These are phyloP conservation scores for Terebella lapidaria DNA, from an alignment of 2,888 invertebrate species.

Conservation along the genomic window DNA sequence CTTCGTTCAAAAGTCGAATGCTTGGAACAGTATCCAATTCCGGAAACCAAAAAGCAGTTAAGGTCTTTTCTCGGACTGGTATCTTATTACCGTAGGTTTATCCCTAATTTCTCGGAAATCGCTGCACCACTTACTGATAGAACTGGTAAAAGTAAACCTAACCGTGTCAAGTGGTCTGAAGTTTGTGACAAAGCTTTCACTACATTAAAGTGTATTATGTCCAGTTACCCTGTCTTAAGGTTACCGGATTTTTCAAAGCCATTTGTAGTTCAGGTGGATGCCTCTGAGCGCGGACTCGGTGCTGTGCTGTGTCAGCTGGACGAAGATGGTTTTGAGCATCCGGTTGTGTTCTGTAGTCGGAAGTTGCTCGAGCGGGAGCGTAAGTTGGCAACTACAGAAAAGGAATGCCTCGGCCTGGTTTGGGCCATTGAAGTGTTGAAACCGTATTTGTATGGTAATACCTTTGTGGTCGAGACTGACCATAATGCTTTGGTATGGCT, in stretches of 20 bases:
- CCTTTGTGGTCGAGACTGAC: neutral
- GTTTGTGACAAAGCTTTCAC: neutral
- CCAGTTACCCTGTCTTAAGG: neutral
- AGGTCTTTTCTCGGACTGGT: neutral
- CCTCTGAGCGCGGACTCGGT: neutral
- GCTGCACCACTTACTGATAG: neutral
- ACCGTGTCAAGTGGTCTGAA: neutral
- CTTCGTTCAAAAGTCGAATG: neutral
- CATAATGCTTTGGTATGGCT: neutral
- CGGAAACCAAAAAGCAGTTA: neutral
- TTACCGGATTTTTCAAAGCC: neutral
- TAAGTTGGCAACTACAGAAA: too few relatives aligned
- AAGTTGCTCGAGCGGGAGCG: too few relatives aligned
- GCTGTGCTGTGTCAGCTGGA: neutral
- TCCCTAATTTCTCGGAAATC: conserved; percentile 2
- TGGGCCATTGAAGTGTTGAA: too few relatives aligned
- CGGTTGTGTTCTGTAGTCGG: too few relatives aligned
- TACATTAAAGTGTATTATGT: neutral
- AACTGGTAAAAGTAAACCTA: neutral
- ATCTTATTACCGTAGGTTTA: neutral
- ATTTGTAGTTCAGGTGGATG: neutral
- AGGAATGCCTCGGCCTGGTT: too few relatives aligned
- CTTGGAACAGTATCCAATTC: neutral
- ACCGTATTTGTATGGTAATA: neutral
- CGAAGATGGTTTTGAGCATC: neutral